A percentile compares a stretch with the other conserved stretches of the same genome.
Evolutionary conservation across 2,888 invertebrate genomes (phyloP).

Genomic region (Zelleria hepariella): DNA sequence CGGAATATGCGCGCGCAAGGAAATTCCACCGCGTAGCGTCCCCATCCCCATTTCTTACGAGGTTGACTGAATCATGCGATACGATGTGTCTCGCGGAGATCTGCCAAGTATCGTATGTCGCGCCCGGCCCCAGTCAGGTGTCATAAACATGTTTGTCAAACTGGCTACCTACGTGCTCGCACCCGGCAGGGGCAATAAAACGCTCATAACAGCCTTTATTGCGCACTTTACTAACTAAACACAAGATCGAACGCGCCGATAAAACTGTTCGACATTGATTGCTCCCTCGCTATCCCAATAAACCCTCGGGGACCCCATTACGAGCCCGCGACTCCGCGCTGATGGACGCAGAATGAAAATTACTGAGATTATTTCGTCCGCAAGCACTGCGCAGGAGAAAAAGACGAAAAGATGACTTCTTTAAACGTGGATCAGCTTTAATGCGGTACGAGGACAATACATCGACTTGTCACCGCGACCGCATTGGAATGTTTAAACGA

Average conservation of each 20-base stretch:
- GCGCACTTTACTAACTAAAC: slow-evolving; percentile 17
- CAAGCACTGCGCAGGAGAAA: slow-evolving; percentile 19
- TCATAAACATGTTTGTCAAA: slow-evolving; percentile 62
- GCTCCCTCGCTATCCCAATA: not conserved
- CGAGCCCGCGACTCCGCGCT: not conserved
- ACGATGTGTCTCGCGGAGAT: slow-evolving; percentile 39
- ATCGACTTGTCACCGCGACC: slow-evolving; percentile 67
- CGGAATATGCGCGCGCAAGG: slow-evolving; percentile 12
- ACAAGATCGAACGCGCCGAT: not conserved
- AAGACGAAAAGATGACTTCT: slow-evolving; percentile 41
- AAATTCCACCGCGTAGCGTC: slow-evolving; percentile 56
- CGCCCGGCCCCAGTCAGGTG: slow-evolving; percentile 42
- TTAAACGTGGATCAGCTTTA: slow-evolving; percentile 45
- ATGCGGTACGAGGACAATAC: slow-evolving; percentile 57
- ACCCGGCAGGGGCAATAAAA: slow-evolving; percentile 43
- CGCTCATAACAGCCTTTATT: slow-evolving; percentile 39
- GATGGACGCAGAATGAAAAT: slow-evolving; percentile 15
- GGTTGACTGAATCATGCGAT: slow-evolving; percentile 47
- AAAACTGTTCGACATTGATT: not conserved
- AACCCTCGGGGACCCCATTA: slow-evolving; percentile 1
- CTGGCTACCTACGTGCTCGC: slow-evolving; percentile 47
- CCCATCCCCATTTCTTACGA: slow-evolving; percentile 47
- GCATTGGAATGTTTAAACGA: slow-evolving; percentile 66
- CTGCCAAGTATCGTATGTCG: slow-evolving; percentile 63
- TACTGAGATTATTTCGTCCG: slow-evolving; percentile 8